A percentile compares a stretch with the other conserved stretches of the same genome.
Conservation (phyloP, 1,140 invertebrate species). For the Platorchestia sp. region DNA sequence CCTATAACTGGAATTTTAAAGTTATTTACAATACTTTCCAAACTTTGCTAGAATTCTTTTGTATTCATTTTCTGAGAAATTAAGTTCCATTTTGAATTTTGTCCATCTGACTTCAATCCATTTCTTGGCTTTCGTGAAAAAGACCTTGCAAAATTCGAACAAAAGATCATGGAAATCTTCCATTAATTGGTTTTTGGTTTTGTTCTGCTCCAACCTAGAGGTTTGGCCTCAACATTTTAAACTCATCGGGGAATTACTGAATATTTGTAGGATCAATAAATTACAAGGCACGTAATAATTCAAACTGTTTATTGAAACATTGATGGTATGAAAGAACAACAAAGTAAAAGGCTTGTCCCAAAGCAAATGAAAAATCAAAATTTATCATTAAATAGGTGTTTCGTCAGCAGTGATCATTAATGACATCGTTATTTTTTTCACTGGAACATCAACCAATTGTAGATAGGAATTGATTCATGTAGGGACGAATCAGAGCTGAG, state of each 20-base stretch:
- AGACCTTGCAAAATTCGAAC: background rate
- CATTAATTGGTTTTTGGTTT: background rate
- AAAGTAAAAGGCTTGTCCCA: background rate
- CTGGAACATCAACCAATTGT: too few species aligned
- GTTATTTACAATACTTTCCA: too few species aligned
- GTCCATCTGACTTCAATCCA: background rate
- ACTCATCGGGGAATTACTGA: background rate
- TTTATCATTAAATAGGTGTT: background rate
- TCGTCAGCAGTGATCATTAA: background rate
- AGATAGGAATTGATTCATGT: too few species aligned
- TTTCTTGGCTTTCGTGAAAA: too few species aligned
- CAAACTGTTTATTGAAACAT: background rate
- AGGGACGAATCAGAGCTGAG: too few species aligned
- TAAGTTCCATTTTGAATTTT: background rate
- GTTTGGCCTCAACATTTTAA: too few species aligned
- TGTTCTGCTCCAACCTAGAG: background rate
- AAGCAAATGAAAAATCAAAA: background rate
- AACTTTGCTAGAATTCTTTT: too few species aligned
- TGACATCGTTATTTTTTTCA: background rate
- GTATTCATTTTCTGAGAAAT: too few species aligned
- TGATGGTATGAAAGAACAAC: background rate
- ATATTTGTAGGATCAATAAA: background rate
- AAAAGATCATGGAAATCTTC: background rate
- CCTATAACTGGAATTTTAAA: too few species aligned
- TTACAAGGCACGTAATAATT: background rate